Evolutionary conservation across 2,113 vertebrate species (phyloP).

Genomic region (Larimichthys crocea): DNA sequence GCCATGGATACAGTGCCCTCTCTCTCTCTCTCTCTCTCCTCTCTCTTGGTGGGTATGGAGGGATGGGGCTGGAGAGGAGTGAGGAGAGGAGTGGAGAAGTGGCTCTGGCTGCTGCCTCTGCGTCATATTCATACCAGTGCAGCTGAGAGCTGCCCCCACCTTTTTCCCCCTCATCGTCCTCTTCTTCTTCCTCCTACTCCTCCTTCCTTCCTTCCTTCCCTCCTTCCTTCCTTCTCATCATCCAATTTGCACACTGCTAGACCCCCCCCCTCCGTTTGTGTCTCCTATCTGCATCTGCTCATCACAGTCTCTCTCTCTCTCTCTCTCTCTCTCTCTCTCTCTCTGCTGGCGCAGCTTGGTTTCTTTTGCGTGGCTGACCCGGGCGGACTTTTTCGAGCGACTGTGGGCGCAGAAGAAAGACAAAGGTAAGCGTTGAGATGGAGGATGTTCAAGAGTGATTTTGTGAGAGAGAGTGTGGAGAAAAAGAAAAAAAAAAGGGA

Average conservation of each 20-base stretch:
- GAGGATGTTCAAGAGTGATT: slow-evolving; percentile 53
- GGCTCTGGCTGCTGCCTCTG: slow-evolving; percentile 84
- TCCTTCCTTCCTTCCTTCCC: slow-evolving; percentile 47
- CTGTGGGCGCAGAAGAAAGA: slow-evolving; percentile 68
- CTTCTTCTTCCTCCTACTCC: slow-evolving; percentile 37
- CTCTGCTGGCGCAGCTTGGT: slow-evolving; percentile 66
- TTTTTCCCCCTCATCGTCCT: slow-evolving; percentile 20
- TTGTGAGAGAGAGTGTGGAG: slow-evolving; percentile 13
- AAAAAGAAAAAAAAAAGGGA: slow-evolving; percentile 11
- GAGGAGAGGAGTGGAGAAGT: slow-evolving; percentile 76
- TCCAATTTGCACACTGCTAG: slow-evolving; percentile 74
- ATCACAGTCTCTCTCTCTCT: slow-evolving; percentile 50
- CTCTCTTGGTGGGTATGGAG: slow-evolving; percentile 74
- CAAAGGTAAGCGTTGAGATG: slow-evolving; percentile 74
- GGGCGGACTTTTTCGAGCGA: slow-evolving; percentile 61
- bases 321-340: slow-evolving; percentile 39
- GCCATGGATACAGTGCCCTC: slow-evolving; percentile 87
- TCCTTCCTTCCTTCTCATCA: slow-evolving; percentile 72
- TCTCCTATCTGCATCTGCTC: slow-evolving; percentile 73
- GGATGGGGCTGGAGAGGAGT: slow-evolving; percentile 77
- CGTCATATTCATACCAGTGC: slow-evolving; percentile 88
- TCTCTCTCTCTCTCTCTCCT: slow-evolving; percentile 37
- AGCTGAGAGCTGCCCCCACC: slow-evolving; percentile 74
- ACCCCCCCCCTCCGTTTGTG: slow-evolving; percentile 63
- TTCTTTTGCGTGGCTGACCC: slow-evolving; percentile 74